A percentile compares a stretch with the other conserved stretches of the same genome.
Conservation (phyloP, 2,797 vertebrate genomes). For the Pempheris klunzingeri region DNA sequence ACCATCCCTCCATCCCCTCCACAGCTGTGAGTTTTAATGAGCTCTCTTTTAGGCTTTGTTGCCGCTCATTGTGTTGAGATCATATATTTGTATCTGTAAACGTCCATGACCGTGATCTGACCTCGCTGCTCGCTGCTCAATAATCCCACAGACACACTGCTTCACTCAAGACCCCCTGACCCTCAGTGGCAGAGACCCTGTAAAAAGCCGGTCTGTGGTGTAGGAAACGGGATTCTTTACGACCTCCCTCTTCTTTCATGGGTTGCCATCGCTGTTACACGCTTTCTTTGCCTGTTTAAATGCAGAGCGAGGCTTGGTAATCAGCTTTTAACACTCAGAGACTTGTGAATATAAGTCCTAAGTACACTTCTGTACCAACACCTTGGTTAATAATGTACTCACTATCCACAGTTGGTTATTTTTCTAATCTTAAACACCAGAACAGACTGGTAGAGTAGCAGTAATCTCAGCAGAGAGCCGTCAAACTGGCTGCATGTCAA, state of each 20-base stretch:
- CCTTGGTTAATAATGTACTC: constrained; percentile 57
- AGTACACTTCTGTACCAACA: constrained; percentile 42
- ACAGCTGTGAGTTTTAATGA: constrained; percentile 72
- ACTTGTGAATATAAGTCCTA: constrained; percentile 44
- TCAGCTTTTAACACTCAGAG: constrained; percentile 52
- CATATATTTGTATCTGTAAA: constrained; percentile 68
- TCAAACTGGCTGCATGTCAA: constrained; percentile 65
- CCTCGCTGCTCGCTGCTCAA: constrained; percentile 50
- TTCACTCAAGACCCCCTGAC: constrained; percentile 49
- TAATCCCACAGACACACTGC: constrained; percentile 58
- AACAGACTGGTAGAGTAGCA: constrained; percentile 55
- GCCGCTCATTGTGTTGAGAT: constrained; percentile 56
- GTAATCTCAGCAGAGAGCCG: constrained; percentile 75
- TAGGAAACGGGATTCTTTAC: constrained; percentile 69
- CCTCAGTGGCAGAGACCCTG: constrained; percentile 57
- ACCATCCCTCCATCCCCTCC: constrained; percentile 30
- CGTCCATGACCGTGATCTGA: constrained; percentile 71
- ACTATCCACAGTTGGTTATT: constrained; percentile 57
- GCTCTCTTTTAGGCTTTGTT: constrained; percentile 52
- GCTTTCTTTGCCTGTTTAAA: constrained; percentile 51
- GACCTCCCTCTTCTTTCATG: constrained; percentile 57
- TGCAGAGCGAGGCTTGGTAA: constrained; percentile 43
- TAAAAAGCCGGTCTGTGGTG: constrained; percentile 59
- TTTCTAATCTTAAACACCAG: constrained; percentile 69
- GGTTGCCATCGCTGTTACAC: constrained; percentile 34